A percentile compares a stretch with the other conserved stretches of the same genome.
phyloP scores from a whole-genome alignment of 2,113 vertebrate genomes.

The Micronycteris hirsuta region DNA sequence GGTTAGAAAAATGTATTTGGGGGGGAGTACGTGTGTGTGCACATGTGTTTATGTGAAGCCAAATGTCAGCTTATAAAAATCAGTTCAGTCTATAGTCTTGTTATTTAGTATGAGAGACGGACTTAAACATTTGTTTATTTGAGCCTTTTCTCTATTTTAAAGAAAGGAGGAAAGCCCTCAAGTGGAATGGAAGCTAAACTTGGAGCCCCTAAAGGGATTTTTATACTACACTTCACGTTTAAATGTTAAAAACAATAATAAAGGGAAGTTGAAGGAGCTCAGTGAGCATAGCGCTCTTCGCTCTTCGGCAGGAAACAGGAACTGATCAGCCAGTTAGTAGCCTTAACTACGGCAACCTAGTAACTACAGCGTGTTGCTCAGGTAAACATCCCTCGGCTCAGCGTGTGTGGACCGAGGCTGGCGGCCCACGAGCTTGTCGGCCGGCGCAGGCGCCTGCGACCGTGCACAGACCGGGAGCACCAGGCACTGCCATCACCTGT shows the following conservation, averaged over 20 bases:
- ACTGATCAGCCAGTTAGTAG: neutral
- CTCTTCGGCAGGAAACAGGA: neutral
- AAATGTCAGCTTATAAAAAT: neutral
- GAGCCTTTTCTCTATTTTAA: neutral
- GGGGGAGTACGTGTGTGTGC: fast-evolving
- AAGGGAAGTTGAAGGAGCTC: neutral
- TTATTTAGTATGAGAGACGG: neutral
- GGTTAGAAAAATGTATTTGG: neutral
- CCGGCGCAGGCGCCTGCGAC: fast-evolving
- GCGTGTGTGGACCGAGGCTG: no score
- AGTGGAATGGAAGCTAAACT: neutral
- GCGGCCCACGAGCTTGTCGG: fast-evolving
- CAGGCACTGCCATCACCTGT: fast-evolving
- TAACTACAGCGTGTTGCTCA: neutral
- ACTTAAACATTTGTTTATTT: neutral
- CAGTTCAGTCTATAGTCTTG: neutral
- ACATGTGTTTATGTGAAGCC: neutral
- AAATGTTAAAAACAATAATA: neutral
- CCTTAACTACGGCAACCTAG: neutral
- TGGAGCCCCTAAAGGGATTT: neutral
- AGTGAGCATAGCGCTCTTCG: no score
- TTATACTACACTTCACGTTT: neutral
- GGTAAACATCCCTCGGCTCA: neutral
- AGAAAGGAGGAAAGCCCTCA: neutral
- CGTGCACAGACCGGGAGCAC: neutral